These are phyloP conservation scores for Mycalesis mineus DNA, from an alignment of 2,888 invertebrate genomes.

Conservation along the genomic window DNA sequence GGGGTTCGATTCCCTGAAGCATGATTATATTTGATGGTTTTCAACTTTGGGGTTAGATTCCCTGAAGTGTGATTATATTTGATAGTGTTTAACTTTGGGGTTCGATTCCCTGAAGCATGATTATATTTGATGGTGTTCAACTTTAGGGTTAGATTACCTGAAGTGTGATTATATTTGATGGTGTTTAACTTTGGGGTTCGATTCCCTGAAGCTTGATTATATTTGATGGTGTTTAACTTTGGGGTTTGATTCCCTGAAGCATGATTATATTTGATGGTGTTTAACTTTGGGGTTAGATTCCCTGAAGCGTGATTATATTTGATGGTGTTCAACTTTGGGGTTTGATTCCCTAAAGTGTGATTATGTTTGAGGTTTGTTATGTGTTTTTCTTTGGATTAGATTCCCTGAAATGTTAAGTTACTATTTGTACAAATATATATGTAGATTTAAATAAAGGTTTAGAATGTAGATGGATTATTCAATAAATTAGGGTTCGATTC, in stretches of 20 bases:
- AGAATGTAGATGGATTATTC: neutral
- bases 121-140: neutral
- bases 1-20: neutral
- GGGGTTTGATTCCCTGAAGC: slow-evolving; percentile 32
- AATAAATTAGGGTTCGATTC: neutral
- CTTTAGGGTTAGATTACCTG: neutral
- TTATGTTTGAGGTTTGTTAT: neutral
- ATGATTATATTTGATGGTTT: too few relatives aligned
- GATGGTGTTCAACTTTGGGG: neutral
- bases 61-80: slow-evolving; percentile 3
- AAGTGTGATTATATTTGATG: neutral
- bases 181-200: too few relatives aligned
- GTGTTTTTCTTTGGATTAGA: slow-evolving; percentile 17
- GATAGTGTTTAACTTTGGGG: neutral
- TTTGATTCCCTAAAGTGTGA: slow-evolving; percentile 19
- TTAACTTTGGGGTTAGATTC: slow-evolving; percentile 21
- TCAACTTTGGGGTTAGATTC: slow-evolving; percentile 31
- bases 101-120: slow-evolving; percentile 18
- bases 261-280: neutral
- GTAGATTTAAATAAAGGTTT: too few relatives aligned
- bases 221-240: neutral
- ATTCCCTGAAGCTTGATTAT: neutral
- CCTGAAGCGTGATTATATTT: neutral
- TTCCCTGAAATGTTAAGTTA: too few relatives aligned
- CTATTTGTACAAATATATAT: too few relatives aligned